phyloP scores from a whole-genome alignment of 2,113 vertebrate species.

The Halichoeres trimaculatus region DNA sequence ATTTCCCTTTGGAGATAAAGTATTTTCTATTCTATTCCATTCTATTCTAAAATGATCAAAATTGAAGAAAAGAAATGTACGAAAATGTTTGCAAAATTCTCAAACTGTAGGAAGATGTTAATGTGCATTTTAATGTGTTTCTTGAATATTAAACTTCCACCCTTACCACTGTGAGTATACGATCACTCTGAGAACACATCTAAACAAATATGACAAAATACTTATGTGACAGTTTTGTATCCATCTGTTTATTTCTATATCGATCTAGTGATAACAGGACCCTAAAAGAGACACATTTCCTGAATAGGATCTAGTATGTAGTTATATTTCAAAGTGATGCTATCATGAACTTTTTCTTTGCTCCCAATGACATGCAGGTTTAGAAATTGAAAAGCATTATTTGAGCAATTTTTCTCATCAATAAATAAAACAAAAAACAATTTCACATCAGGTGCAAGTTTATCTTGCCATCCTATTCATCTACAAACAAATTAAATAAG shows the following conservation, averaged over 20 bases:
- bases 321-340: not conserved
- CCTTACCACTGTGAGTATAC: no score
- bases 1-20: no score
- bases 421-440: slow-evolving; percentile 3
- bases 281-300: slow-evolving; percentile 18
- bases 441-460: slow-evolving; percentile 4
- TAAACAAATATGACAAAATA: slow-evolving; percentile 25
- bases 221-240: slow-evolving; percentile 13
- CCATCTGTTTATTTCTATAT: slow-evolving; percentile 40
- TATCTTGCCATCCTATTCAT: not conserved
- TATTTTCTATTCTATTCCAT: no score
- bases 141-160: no score
- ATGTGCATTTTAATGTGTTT: no score
- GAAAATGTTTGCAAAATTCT: no score
- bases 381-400: slow-evolving; percentile 8
- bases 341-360: not conserved
- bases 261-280: slow-evolving; percentile 25
- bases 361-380: slow-evolving; percentile 32
- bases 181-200: no score
- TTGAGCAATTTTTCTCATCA: not conserved
- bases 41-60: no score
- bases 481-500: slow-evolving; percentile 9
- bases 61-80: no score
- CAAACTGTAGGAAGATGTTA: no score
- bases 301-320: slow-evolving; percentile 10